Conservation (phyloP, 2,888 invertebrate genomes). For the Hofmannophila pseudospretella region DNA sequence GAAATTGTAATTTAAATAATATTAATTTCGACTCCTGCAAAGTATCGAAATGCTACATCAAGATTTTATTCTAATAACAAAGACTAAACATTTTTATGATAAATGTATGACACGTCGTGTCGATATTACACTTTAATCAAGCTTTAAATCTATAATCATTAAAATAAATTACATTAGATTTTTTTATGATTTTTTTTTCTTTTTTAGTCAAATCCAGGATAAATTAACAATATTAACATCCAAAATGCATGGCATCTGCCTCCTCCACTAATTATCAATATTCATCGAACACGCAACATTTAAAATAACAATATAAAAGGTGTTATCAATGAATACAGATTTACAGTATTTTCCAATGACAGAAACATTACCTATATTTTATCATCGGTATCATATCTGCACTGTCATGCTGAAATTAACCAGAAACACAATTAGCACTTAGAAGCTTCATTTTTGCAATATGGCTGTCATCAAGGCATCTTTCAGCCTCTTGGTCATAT, state of each 20-base stretch:
- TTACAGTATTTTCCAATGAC: not conserved
- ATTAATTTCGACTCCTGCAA: not conserved
- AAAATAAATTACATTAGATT: not conserved
- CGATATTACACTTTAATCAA: not conserved
- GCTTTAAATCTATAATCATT: not conserved
- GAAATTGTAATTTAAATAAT: constrained; percentile 3
- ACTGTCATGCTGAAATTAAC: not conserved
- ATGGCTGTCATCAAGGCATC: constrained; percentile 81
- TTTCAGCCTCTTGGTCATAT: constrained; percentile 81
- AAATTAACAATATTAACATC: constrained; percentile 8
- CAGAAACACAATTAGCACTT: constrained; percentile 1
- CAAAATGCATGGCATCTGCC: constrained; percentile 20
- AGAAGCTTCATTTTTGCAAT: constrained; percentile 67
- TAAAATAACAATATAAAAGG: constrained; percentile 4
- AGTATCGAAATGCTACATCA: not conserved
- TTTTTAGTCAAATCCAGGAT: not conserved
- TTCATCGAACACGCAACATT: constrained; percentile 8
- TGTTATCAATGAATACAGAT: constrained; percentile 31
- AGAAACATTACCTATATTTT: not conserved
- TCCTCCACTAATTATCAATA: constrained; percentile 15
- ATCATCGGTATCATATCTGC: not conserved
- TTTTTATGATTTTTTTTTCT: not conserved
- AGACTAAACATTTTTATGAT: not conserved
- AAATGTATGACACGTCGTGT: not conserved
- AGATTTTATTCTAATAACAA: not conserved